These are phyloP conservation scores for Drosophila quinaria DNA, from an alignment of 2,888 invertebrate species.

Conservation along the genomic window DNA sequence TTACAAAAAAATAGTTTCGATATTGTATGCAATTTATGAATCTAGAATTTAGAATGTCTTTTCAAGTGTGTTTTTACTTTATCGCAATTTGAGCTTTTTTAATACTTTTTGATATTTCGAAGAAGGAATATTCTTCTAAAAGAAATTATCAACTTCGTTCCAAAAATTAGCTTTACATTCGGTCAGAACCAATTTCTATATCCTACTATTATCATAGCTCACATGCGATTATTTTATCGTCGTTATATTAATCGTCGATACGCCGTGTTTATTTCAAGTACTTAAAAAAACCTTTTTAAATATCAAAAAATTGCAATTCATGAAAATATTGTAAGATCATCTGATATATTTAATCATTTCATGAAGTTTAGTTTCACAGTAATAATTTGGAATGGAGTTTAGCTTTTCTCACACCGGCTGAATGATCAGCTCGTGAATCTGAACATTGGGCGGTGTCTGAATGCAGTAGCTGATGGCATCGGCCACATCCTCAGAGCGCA, in stretches of 20 bases:
- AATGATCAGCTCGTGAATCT: slow-evolving; percentile 43
- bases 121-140: not conserved
- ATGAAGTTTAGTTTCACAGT: too few species aligned
- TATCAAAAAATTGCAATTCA: too few species aligned
- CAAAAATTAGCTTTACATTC: not conserved
- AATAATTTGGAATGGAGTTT: not conserved
- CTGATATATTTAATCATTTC: too few species aligned
- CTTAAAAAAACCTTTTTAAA: not conserved
- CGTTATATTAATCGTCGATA: not conserved
- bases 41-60: too few species aligned
- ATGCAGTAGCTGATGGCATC: slow-evolving; percentile 70
- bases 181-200: not conserved
- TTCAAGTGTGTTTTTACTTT: too few species aligned
- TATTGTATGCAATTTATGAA: too few species aligned
- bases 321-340: too few species aligned
- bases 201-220: not conserved
- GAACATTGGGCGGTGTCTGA: slow-evolving; percentile 69
- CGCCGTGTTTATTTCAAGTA: not conserved
- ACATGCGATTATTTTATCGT: not conserved
- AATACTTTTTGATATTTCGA: not conserved
- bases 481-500: slow-evolving; percentile 56
- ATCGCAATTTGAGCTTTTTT: too few species aligned
- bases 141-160: not conserved
- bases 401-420: slow-evolving; percentile 11
- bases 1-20: too few species aligned